Percentiles rank a stretch among this genome's conserved stretches.
Conservation (phyloP, 2,888 invertebrate genomes). For the Psococerastis gibbosa region DNA sequence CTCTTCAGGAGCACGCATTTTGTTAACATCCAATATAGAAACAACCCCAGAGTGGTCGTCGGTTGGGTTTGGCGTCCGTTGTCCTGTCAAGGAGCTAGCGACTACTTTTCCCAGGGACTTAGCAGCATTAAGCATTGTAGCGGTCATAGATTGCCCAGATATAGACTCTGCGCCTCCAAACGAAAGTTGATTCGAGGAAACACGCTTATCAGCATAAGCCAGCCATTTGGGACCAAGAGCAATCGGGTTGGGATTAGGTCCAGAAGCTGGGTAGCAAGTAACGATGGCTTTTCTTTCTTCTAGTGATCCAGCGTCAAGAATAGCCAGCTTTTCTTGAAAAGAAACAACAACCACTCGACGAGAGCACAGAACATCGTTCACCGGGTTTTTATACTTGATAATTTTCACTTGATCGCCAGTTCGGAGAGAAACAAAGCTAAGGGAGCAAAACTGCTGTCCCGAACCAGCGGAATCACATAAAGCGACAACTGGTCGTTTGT, state of each 20-base stretch:
- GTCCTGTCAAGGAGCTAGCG: slow-evolving; percentile 69
- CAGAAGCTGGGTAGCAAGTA: slow-evolving; percentile 75
- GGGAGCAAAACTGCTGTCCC: slow-evolving; percentile 55
- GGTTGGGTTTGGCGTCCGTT: slow-evolving; percentile 25
- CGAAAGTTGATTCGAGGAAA: slow-evolving; percentile 13
- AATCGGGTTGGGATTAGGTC: slow-evolving; percentile 61
- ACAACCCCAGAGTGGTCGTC: slow-evolving; percentile 70
- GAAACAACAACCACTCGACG: slow-evolving; percentile 71
- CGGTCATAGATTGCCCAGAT: slow-evolving; percentile 38
- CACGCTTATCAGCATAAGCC: slow-evolving; percentile 58
- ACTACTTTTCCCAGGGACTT: slow-evolving; percentile 85
- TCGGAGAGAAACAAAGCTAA: slow-evolving; percentile 68
- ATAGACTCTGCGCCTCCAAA: slow-evolving; percentile 66
- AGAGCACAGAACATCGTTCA: slow-evolving; percentile 77
- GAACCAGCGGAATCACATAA: slow-evolving; percentile 72
- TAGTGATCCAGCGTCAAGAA: slow-evolving; percentile 74
- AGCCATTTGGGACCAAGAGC: slow-evolving; percentile 58
- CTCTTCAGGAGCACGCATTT: background rate
- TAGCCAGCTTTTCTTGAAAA: slow-evolving; percentile 75
- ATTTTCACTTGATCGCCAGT: slow-evolving; percentile 44
- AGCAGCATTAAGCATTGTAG: slow-evolving; percentile 84
- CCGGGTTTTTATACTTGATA: slow-evolving; percentile 43
- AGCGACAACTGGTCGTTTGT: slow-evolving; percentile 74
- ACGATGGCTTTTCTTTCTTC: slow-evolving; percentile 76
- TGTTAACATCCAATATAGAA: slow-evolving; percentile 50